Percentiles rank a stretch among this genome's conserved stretches.
Evolutionary conservation across 2,113 vertebrate genomes (phyloP).

Genomic region (Tor tambroides): DNA sequence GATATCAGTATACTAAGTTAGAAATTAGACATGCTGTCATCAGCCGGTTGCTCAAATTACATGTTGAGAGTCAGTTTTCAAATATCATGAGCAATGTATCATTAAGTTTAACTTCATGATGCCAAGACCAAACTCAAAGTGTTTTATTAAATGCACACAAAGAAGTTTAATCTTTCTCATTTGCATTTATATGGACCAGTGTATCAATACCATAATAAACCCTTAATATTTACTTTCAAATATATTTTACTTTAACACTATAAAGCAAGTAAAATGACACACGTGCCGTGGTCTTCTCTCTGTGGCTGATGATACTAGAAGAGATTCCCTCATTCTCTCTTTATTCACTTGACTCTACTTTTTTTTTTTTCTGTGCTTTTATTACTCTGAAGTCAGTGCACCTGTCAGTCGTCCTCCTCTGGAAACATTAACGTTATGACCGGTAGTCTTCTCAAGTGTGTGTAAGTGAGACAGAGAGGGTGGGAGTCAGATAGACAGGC

Average conservation of each 20-base stretch:
- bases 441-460: background rate
- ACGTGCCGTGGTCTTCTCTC: background rate
- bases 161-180: background rate
- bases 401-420: background rate
- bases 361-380: background rate
- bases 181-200: background rate
- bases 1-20: background rate
- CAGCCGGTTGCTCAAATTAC: background rate
- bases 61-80: background rate
- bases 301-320: background rate
- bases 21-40: constrained; percentile 4
- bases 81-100: background rate
- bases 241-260: background rate
- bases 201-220: background rate
- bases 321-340: background rate
- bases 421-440: background rate
- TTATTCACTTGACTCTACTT: background rate
- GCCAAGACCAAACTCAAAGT: background rate
- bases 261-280: background rate
- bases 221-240: background rate
- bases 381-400: constrained; percentile 24
- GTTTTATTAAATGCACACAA: background rate
- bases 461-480: background rate
- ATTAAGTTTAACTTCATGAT: background rate
- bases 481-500: background rate